phyloP scores from a whole-genome alignment of 2,888 invertebrate species.

The Eupithecia centaureata region DNA sequence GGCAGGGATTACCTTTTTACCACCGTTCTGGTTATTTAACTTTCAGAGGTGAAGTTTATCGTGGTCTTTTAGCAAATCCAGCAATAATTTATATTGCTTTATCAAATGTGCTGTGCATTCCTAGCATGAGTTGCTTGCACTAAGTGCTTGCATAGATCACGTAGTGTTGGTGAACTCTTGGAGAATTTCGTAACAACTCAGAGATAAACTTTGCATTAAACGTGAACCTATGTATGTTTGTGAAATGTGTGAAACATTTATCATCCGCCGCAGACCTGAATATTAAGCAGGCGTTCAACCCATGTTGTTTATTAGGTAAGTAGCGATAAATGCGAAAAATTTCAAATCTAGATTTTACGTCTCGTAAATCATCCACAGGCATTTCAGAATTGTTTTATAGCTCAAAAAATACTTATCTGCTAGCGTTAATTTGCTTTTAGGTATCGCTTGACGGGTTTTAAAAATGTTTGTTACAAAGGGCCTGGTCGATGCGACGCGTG shows the following conservation, averaged over 20 bases:
- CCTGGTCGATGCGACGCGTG: too few relatives aligned
- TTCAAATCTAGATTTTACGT: constrained; percentile 19
- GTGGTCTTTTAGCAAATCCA: constrained; percentile 3
- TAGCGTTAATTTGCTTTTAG: background rate
- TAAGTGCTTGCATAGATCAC: constrained; percentile 3
- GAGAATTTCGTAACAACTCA: constrained; percentile 3
- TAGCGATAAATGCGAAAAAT: constrained; percentile 22
- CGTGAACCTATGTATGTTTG: constrained; percentile 1
- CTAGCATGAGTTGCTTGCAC: background rate
- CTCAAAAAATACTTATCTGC: background rate
- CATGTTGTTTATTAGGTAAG: constrained; percentile 11
- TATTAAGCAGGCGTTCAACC: constrained; percentile 21
- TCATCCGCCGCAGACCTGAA: constrained; percentile 18
- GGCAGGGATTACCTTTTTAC: background rate
- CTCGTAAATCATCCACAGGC: constrained; percentile 9
- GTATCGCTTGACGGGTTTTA: too few relatives aligned
- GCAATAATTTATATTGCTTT: background rate
- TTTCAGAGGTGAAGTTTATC: constrained; percentile 1
- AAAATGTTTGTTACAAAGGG: too few relatives aligned
- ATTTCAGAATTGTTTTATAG: constrained; percentile 9
- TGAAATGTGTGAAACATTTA: constrained; percentile 20
- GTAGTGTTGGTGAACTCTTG: background rate
- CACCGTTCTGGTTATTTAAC: background rate
- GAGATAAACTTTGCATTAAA: constrained; percentile 9
- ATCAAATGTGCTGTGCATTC: background rate